Base-by-base conservation (phyloP, 2,113 vertebrate genomes). In the Microcebus murinus region DNA sequence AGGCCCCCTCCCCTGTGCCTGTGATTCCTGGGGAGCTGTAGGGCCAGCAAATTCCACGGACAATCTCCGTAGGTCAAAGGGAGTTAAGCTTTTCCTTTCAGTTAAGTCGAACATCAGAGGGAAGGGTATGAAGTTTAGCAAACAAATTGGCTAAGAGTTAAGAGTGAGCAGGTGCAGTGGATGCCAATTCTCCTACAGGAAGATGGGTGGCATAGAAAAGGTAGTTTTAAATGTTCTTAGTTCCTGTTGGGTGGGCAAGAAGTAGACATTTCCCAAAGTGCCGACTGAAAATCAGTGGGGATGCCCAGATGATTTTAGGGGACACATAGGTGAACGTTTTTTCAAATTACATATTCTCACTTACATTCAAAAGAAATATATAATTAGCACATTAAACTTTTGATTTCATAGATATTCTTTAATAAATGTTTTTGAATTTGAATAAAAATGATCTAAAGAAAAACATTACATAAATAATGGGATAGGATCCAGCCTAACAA, bases 211-310 rank as follows among this genome's bases (percentile, higher is more conserved):
- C 52, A 73, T 79, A 67, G 63, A 63, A 88, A 91, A 68, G 31
- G 77, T 42, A 25, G 39, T 71, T 94, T 93, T 74, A 95, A 95
- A 83, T 86, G 88, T 70, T 92, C 57, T 89, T 92, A 71, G 79
- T 55, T 39, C 23, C 27, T 77, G 2, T 36, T 70, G n/a, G 10
- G 4, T 91, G 45, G 27, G 45, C 65, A 36, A 52, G 52, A 76
- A 50, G 39, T 74, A 14, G 67, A 50, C 7, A 17, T 27, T 1
- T 82, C 68, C 68, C 39, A 39, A 91, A 83, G 36, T 45, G 20
- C 25, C 79, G 39, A 63, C 68, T 82, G 17, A n/a, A 45, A 68
- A 84, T 61, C 31, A 39, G 10, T 31, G 18, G 8, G 42, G 0
- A 8, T 29, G 94, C 48, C 27, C 57, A 87, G 31, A 70, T 61